Conservation (phyloP, 2,888 invertebrate species). For the Drosophila algonquin region DNA sequence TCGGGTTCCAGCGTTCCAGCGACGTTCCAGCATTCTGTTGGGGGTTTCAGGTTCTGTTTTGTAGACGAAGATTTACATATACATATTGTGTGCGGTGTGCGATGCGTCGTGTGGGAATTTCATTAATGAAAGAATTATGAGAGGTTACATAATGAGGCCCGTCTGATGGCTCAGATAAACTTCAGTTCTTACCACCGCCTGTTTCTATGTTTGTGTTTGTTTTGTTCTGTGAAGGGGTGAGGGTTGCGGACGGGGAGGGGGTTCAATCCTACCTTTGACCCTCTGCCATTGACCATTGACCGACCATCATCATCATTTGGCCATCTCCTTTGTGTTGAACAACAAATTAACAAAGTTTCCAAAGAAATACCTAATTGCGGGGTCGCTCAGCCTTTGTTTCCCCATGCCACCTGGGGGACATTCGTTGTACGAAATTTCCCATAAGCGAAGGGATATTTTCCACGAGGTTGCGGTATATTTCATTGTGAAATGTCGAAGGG, state of each 20-base stretch:
- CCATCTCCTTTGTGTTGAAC: conserved; percentile 54
- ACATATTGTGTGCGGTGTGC: conserved; percentile 59
- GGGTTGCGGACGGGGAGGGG: background rate
- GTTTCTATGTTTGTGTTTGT: conserved; percentile 30
- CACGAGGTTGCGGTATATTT: too few species aligned
- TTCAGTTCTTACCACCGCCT: conserved; percentile 16
- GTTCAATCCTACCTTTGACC: conserved; percentile 27
- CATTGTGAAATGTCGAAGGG: too few species aligned
- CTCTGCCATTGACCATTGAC: conserved; percentile 49
- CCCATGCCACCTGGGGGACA: background rate
- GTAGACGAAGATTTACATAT: conserved; percentile 66
- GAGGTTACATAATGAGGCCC: conserved; percentile 75
- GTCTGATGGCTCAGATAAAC: conserved; percentile 62
- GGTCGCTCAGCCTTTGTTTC: conserved; percentile 48
- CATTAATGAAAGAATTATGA: conserved; percentile 78
- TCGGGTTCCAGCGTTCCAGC: conserved; percentile 10
- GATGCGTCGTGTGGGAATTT: conserved; percentile 73
- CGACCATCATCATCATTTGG: background rate
- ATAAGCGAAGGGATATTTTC: background rate
- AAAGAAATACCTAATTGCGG: conserved; percentile 71
- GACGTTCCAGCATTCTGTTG: conserved; percentile 42
- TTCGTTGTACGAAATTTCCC: background rate
- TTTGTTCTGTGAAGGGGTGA: conserved; percentile 29
- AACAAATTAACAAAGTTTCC: conserved; percentile 75
- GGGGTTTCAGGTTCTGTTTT: conserved; percentile 14